These are phyloP conservation scores for Pimephales promelas DNA, from an alignment of 2,113 vertebrate species.

Conservation along the genomic window DNA sequence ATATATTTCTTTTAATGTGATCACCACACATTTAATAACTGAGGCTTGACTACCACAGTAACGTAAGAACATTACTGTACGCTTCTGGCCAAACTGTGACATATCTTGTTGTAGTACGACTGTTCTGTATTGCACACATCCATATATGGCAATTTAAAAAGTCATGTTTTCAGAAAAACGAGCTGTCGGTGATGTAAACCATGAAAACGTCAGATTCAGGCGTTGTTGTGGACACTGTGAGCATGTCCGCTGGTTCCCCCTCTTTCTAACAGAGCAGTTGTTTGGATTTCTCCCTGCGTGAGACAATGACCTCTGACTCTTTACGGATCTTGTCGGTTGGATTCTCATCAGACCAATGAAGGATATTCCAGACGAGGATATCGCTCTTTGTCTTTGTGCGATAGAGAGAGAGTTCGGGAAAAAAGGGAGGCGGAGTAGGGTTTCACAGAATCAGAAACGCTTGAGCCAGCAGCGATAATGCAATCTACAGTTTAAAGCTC, in stretches of 20 bases:
- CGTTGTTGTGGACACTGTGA: neutral
- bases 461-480: conserved; percentile 27
- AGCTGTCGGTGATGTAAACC: conserved; percentile 14
- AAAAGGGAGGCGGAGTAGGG: neutral
- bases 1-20: neutral
- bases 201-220: neutral
- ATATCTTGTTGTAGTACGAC: neutral
- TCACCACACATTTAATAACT: neutral
- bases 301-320: conserved; percentile 28
- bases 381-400: conserved; percentile 9
- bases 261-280: neutral
- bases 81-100: neutral
- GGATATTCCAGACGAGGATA: conserved; percentile 18
- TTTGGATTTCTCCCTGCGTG: conserved; percentile 27
- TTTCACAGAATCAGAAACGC: conserved; percentile 18
- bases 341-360: conserved; percentile 20
- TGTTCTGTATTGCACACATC: neutral
- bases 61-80: neutral
- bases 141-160: neutral
- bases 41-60: neutral
- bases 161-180: neutral
- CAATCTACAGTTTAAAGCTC: conserved; percentile 21
- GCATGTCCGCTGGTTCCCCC: neutral
- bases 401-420: conserved; percentile 21
- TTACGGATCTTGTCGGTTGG: neutral